Evolutionary conservation across 2,113 vertebrate species (phyloP).

Genomic region (Percina caprodes): DNA sequence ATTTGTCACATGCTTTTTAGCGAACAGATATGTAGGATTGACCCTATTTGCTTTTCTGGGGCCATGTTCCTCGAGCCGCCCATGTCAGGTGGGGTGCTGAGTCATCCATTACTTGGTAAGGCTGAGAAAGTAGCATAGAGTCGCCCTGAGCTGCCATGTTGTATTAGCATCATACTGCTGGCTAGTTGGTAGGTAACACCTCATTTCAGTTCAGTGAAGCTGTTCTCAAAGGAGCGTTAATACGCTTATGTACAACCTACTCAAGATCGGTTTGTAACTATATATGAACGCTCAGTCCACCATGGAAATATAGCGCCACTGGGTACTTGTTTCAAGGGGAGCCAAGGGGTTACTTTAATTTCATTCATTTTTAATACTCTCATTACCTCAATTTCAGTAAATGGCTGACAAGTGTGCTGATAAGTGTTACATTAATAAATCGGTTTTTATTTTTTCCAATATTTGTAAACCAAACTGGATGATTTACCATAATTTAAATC

Average conservation of each 20-base stretch:
- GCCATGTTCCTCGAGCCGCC: constrained; percentile 65
- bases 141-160: constrained; percentile 82
- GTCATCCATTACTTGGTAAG: constrained; percentile 86
- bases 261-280: constrained; percentile 51
- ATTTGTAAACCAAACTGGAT: background rate
- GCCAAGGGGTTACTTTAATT: constrained; percentile 1
- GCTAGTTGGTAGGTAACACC: constrained; percentile 75
- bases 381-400: background rate
- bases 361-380: background rate
- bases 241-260: constrained; percentile 45
- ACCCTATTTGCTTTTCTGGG: constrained; percentile 76
- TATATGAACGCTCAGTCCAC: constrained; percentile 38
- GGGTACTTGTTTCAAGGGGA: constrained; percentile 8
- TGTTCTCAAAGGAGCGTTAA: constrained; percentile 45
- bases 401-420: background rate
- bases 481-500: background rate
- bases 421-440: too few relatives aligned
- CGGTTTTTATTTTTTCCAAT: background rate
- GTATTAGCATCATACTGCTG: constrained; percentile 80
- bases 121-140: constrained; percentile 85
- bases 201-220: constrained; percentile 66
- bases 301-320: constrained; percentile 22
- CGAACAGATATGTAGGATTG: constrained; percentile 73
- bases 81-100: constrained; percentile 80
- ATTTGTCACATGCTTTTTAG: constrained; percentile 74